Evolutionary conservation across 2,113 vertebrate species (phyloP).

Genomic region (Cariama cristata): DNA sequence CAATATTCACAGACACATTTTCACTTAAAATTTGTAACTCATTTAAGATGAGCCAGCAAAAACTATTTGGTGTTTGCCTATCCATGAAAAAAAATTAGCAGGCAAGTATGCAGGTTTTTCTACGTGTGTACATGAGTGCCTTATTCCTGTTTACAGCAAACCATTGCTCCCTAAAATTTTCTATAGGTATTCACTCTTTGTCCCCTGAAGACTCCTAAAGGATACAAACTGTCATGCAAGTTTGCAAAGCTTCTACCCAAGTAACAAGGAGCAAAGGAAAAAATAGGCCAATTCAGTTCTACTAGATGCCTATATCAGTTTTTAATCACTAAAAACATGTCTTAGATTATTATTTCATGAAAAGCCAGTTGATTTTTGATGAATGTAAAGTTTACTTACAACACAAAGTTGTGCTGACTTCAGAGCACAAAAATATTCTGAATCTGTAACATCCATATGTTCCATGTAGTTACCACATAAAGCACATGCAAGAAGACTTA

Average conservation of each 20-base stretch:
- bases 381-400: not conserved
- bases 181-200: not conserved
- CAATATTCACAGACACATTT: not conserved
- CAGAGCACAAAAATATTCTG: not conserved
- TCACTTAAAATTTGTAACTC: not conserved
- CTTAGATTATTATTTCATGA: not conserved
- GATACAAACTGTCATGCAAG: not conserved
- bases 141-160: not conserved
- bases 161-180: not conserved
- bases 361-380: not conserved
- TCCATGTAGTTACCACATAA: not conserved
- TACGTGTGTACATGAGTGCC: not conserved
- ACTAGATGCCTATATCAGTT: not conserved
- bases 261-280: not conserved
- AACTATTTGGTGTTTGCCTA: not conserved
- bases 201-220: not conserved
- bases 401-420: not conserved
- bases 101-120: not conserved
- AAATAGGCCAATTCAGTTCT: not conserved
- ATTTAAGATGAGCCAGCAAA: not conserved
- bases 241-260: not conserved
- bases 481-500: not conserved
- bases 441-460: fast-evolving
- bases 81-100: not conserved
- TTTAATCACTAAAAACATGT: not conserved